Evolutionary conservation across 1,140 invertebrate genomes (phyloP).

Genomic region (Drosophila insularis): DNA sequence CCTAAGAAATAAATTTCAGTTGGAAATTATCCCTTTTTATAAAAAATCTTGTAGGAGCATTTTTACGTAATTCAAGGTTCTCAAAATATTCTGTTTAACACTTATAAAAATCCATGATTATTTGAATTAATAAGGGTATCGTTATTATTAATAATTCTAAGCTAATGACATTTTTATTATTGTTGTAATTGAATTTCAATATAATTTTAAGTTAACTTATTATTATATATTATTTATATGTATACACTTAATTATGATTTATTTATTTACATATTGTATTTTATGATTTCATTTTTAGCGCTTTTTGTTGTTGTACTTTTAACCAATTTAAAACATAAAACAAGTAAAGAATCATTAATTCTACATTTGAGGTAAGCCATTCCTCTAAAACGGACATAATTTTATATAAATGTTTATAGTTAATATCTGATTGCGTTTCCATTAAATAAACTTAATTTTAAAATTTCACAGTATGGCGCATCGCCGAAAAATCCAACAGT

Average conservation of each 20-base stretch:
- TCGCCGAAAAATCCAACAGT: conserved; percentile 47
- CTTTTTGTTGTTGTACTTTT: conserved; percentile 20
- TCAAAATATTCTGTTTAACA: too few relatives aligned
- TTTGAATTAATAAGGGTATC: neutral
- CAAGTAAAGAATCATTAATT: neutral
- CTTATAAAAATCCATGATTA: neutral
- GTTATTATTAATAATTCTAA: neutral
- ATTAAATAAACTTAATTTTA: neutral
- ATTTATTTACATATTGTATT: conserved; percentile 3
- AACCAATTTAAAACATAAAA: neutral
- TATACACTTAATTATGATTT: neutral
- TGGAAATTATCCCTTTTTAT: too few relatives aligned
- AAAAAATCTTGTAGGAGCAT: too few relatives aligned
- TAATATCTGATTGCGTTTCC: neutral
- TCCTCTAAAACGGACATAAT: neutral
- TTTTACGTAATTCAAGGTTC: too few relatives aligned
- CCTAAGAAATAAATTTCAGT: too few relatives aligned
- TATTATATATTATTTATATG: neutral
- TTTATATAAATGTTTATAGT: neutral
- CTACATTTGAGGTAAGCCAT: neutral
- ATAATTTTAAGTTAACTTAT: conserved; percentile 1
- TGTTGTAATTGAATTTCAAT: neutral
- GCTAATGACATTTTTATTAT: neutral
- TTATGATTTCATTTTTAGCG: conserved; percentile 17
- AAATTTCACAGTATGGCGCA: neutral